Base-by-base conservation (phyloP, 2,888 invertebrate species). In the Parnassius apollo region DNA sequence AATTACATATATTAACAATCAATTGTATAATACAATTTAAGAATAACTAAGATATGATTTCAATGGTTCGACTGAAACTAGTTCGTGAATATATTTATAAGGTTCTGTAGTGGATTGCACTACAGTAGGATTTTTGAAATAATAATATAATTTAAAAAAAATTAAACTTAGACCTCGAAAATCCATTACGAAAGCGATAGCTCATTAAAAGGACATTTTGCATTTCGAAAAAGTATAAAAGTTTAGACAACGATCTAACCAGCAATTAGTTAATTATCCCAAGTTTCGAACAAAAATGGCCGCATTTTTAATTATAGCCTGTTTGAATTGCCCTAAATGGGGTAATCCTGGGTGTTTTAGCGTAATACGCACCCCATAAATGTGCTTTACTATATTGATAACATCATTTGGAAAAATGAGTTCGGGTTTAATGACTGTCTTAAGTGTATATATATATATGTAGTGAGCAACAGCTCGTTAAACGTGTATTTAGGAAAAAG, bases 291-390 rank as follows among this genome's bases (percentile, higher is more conserved):
- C 71, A 78, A 82, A 82, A 82, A 76, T 71, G 71, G 77, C 68
- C 73, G 73, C 67, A 70, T 75, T 78, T 35, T 80, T 81, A 81
- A 83, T 83, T 80, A 77, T 76, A 74, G 73, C 76, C 76, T 62
- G 72, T 65, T 73, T 76, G 76, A 79, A 79, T 75, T 72, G 68
- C 65, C 71, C 66, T 72, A 75, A 80, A 73, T 76, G 74, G 76
- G 73, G 68, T 72, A 75, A 74, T 73, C 68, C 68, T 70, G 70
- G 65, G 71, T 67, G 70, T 69, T 71, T 63, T 66, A 62, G 64
- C 67, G 70, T 71, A 72, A 76, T 81, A 75, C 73, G 74, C 73
- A 73, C 69, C 71, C 68, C 66, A 69, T 74, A 18, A 71, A 69
- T 65, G 65, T 65, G 69, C 64, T 71, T 66, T 72, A 65, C 70